phyloP scores from a whole-genome alignment of 1,140 invertebrate genomes.

The Sinella curviseta region DNA sequence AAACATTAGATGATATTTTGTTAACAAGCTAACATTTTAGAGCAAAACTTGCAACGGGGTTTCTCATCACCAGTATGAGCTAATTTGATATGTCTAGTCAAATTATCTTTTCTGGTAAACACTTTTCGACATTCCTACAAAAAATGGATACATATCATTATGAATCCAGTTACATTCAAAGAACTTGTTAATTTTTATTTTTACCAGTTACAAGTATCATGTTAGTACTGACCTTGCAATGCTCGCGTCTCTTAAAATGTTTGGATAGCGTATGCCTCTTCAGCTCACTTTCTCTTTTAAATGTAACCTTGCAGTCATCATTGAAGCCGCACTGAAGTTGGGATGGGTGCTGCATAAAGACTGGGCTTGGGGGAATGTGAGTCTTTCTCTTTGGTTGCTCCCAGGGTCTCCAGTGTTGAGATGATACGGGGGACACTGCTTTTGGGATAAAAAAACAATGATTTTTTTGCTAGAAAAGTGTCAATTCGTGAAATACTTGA shows the following conservation, averaged over 20 bases:
- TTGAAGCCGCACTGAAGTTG: no score
- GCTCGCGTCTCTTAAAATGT: not conserved
- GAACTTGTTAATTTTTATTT: not conserved
- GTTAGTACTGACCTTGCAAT: not conserved
- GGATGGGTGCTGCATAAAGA: no score
- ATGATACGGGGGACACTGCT: no score
- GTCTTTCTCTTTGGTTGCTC: not conserved
- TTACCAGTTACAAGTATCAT: not conserved
- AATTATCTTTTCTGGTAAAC: conserved; percentile 44
- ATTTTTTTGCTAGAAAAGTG: no score
- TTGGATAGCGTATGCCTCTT: not conserved
- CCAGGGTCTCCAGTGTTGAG: conserved; percentile 22
- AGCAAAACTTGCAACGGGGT: conserved; percentile 28
- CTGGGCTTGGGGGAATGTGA: not conserved
- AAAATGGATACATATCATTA: not conserved
- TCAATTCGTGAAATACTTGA: no score
- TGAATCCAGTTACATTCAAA: not conserved
- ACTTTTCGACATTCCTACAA: conserved; percentile 18
- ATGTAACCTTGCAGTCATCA: not conserved
- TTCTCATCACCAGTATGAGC: conserved; percentile 26
- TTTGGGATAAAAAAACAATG: no score
- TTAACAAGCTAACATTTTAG: conserved; percentile 30
- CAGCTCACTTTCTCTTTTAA: conserved; percentile 16
- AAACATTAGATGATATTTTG: not conserved
- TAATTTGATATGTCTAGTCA: conserved; percentile 39